Evolutionary conservation across 2,113 vertebrate genomes (phyloP), one percentile per base, ranked within the genome.

Genomic region (Sigmodon hispidus): DNA sequence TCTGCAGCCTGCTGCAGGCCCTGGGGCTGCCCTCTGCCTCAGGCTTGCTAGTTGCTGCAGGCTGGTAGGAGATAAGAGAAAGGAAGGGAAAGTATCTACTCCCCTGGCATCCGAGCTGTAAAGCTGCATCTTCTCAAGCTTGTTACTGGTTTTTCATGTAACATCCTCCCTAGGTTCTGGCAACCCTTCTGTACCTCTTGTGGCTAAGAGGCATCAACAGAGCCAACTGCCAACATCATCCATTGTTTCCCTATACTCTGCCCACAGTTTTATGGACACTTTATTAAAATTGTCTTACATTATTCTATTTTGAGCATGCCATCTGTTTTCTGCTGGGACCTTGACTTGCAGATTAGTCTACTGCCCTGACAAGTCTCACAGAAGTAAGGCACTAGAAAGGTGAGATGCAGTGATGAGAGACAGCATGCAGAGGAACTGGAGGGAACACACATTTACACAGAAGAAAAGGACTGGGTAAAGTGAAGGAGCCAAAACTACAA

Each of bases 291-390:
- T 63, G 79, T 43, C 88, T 95, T 76, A 67, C 83, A 92, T 95
- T 90, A 95, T 87, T 92, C 86, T 95, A 95, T 96, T 96, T 88
- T 93, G 85, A 95, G 48, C 43, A 55, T 80, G 45, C 92, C 97
- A 96, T 96, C 90, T 97, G 92, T 96, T 97, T 96, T 92, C 94
- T 94, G 59, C 45, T 77, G 94, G 72, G 91, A 97, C 72, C 34
- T 70, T 93, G 87, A 85, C 90, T 95, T 95, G 87, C 69, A 90
- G 65, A 93, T 72, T 90, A 93, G 90, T 87, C 93, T 95, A 24
- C 26, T 96, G 77, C 79, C 93, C 88, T 97, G 94, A 92, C 76
- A 93, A 63, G 88, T 31, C 73, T 95, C 72, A 15, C 24, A 70
- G 76, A 94, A 95, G 59, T 40, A 48, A 96, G 61, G 67, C 88